Evolutionary conservation across 2,888 invertebrate genomes (phyloP).

Genomic region (Amphimallon solstitiale): DNA sequence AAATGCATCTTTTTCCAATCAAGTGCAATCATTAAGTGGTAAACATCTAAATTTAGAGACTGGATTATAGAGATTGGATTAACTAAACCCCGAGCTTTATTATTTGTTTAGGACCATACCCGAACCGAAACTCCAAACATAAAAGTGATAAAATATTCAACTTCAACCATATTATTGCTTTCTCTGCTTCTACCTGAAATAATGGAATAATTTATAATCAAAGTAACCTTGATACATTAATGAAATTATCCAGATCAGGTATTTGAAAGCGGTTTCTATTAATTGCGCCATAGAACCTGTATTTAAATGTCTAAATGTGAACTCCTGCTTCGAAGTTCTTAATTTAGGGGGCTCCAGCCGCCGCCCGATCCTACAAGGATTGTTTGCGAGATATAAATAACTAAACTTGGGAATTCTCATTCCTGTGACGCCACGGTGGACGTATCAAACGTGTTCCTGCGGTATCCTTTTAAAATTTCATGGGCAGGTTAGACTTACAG

Average conservation of each 20-base stretch:
- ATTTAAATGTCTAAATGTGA: conserved; percentile 23
- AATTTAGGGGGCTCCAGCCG: conserved; percentile 15
- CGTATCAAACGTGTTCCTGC: conserved; percentile 24
- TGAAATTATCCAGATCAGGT: conserved; percentile 31
- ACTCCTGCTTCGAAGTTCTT: conserved; percentile 13
- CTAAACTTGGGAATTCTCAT: conserved; percentile 27
- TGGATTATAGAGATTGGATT: conserved; percentile 28
- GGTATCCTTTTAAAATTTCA: conserved; percentile 33
- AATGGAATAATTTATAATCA: conserved; percentile 38
- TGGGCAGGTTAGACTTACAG: conserved; percentile 28
- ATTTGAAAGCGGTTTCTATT: conserved; percentile 30
- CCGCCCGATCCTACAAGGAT: conserved; percentile 4
- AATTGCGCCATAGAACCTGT: conserved; percentile 28
- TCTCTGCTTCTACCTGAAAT: conserved; percentile 2
- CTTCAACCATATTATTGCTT: neutral
- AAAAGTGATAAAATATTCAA: conserved; percentile 30
- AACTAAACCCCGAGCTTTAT: conserved; percentile 27
- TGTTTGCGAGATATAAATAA: conserved; percentile 31
- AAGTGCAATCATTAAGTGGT: no score
- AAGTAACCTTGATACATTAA: conserved; percentile 29
- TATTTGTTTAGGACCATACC: conserved; percentile 28
- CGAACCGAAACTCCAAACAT: conserved; percentile 6
- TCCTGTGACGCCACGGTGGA: conserved; percentile 20
- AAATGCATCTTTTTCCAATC: neutral
- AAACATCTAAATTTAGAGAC: neutral